Evolutionary conservation across 1,140 invertebrate species (phyloP).

Genomic region (Drosophila sp.): DNA sequence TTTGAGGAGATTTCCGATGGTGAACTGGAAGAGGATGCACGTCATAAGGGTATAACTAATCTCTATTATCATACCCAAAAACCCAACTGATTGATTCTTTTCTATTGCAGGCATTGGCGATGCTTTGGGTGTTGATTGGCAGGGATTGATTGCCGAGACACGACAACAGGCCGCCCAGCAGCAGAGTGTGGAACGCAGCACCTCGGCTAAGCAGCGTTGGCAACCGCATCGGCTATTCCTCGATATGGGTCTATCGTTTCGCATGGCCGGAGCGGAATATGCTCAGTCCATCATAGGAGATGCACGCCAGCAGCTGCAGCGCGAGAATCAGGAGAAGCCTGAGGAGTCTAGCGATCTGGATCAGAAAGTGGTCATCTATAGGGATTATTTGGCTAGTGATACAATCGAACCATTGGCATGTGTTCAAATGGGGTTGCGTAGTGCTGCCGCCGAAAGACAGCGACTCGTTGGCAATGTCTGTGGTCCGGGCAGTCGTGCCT

Average conservation of each 20-base stretch:
- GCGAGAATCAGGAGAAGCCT: slow-evolving; percentile 48
- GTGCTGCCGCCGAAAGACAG: slow-evolving; percentile 78
- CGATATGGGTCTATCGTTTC: slow-evolving; percentile 88
- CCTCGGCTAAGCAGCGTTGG: slow-evolving; percentile 89
- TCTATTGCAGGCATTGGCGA: slow-evolving; percentile 88
- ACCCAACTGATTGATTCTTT: neutral
- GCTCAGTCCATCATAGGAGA: slow-evolving; percentile 85
- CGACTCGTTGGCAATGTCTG: slow-evolving; percentile 84
- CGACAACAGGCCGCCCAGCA: slow-evolving; percentile 84
- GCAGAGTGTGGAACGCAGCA: slow-evolving; percentile 81
- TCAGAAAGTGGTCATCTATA: slow-evolving; percentile 52
- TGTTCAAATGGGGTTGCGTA: slow-evolving; percentile 85
- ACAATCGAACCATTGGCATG: slow-evolving; percentile 85
- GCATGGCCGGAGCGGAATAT: slow-evolving; percentile 87
- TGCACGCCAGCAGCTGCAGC: slow-evolving; percentile 64
- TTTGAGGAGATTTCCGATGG: slow-evolving; percentile 96
- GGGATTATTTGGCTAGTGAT: slow-evolving; percentile 43
- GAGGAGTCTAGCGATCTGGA: neutral
- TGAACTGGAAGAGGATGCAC: slow-evolving; percentile 91
- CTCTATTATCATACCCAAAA: too few species aligned
- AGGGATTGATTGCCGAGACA: slow-evolving; percentile 91
- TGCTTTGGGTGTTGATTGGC: slow-evolving; percentile 96
- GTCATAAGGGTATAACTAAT: slow-evolving; percentile 65
- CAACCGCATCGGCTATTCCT: slow-evolving; percentile 88
- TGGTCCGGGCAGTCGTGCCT: slow-evolving; percentile 84